Conservation (phyloP, 2,888 invertebrate species). For the Exephanes ischioxanthus region DNA sequence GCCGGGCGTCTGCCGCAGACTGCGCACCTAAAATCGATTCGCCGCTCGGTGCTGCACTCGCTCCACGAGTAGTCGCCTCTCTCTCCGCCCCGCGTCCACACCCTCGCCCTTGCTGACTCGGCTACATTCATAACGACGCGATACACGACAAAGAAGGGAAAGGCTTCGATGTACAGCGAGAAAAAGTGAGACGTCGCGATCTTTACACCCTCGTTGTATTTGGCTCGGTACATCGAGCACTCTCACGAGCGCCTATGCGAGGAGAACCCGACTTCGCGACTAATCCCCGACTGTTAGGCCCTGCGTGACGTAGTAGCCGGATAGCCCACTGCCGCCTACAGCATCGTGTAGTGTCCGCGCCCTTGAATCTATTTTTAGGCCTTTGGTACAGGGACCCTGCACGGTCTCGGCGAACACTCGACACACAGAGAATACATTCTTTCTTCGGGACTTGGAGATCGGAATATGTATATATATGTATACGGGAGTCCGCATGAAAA, state of each 20-base stretch:
- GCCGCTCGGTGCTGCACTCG: conserved; percentile 56
- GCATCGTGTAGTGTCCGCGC: conserved; percentile 70
- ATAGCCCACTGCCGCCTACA: conserved; percentile 59
- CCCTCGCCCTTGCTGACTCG: conserved; percentile 15
- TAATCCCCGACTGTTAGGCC: conserved; percentile 67
- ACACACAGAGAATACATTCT: conserved; percentile 9
- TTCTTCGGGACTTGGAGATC: not conserved
- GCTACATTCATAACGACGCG: not conserved
- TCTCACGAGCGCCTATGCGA: conserved; percentile 70
- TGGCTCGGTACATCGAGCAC: conserved; percentile 72
- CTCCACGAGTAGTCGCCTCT: not conserved
- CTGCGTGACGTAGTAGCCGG: conserved; percentile 73
- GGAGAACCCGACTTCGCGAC: conserved; percentile 26
- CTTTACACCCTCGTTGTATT: conserved; percentile 72
- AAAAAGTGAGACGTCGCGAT: conserved; percentile 18
- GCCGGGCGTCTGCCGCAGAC: conserved; percentile 64
- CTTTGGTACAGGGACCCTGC: conserved; percentile 21
- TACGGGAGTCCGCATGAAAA: not conserved
- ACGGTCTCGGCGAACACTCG: conserved; percentile 28
- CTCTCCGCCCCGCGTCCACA: conserved; percentile 14
- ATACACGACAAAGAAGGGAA: not conserved
- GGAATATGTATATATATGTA: not conserved
- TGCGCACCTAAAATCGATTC: conserved; percentile 64
- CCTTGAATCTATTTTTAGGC: conserved; percentile 82
- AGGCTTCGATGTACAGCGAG: not conserved